Evolutionary conservation across 2,888 invertebrate genomes (phyloP), one percentile per base, ranked within the genome.

Genomic region (Drosophila suboccidentalis): DNA sequence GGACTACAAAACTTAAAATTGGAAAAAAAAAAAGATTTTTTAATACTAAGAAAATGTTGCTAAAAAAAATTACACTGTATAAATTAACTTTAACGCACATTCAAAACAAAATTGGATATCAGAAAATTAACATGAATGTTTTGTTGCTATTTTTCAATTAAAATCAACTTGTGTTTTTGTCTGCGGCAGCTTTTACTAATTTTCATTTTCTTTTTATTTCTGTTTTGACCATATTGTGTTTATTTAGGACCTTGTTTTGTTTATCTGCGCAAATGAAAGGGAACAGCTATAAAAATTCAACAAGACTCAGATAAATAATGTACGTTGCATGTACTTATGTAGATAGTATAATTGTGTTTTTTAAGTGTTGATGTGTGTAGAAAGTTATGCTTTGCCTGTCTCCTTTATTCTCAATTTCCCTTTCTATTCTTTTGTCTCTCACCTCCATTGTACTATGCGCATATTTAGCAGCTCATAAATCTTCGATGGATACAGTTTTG

Each of bases 381-480:
- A 69, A 57, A 69, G 47, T 55, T 58, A 8, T 26, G n/a, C 50
- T 1, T 34, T 26, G 10, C 8, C 1, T n/a, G 1, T 22, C 5
- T 15, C 11, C 8, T 2, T 15, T 2, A 8, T 1, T 46, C 9
- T 9, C 10, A 4, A 15, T n/a, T 6, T 17, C 13, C 4, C 3
- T 13, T 15, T 17, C 2, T 17, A 6, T 32, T 11, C 8, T 34
- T 49, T 29, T 13, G 13, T 17, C 34, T 34, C 17, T 34, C 34
- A 32, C 32, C 17, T 36, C n/a, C 36, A 4, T 19, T 58, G 55
- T 61, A 63, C 69, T 49, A 51, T 50, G 47, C 66, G 74, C 75
- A 78, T 73, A 82, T 90, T 90, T 91, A 86, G 77, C 91, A 91
- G 87, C 89, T 82, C 91, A 90, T 91, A 91, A 91, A 91, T 91